Percentiles rank a stretch among this genome's conserved stretches.
Conservation (phyloP, 2,797 vertebrate species). For the Apodemus agrarius region DNA sequence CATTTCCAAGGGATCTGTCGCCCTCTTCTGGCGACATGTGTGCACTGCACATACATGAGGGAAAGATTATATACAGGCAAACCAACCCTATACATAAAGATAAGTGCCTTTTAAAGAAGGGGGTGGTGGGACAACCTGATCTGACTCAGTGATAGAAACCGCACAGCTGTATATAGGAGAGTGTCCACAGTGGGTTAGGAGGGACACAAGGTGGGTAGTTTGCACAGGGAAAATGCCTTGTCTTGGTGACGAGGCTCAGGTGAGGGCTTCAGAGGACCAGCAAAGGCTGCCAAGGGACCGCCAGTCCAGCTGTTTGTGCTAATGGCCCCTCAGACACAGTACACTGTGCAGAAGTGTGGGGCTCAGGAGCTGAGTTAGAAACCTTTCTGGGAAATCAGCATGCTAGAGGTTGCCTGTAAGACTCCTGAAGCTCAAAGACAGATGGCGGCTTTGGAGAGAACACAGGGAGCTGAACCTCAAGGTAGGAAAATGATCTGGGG, state of each 20-base stretch:
- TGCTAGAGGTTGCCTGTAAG: not conserved
- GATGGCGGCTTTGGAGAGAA: not conserved
- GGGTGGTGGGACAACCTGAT: not conserved
- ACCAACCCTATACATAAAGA: not conserved
- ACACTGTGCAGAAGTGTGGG: fast-evolving
- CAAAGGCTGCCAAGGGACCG: not conserved
- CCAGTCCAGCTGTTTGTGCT: not conserved
- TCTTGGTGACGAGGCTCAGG: not conserved
- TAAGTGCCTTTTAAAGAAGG: not conserved
- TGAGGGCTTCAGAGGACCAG: not conserved
- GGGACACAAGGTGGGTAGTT: not conserved
- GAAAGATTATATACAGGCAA: not conserved
- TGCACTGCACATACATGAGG: not conserved
- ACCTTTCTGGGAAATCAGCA: not conserved
- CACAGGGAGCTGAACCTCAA: not conserved
- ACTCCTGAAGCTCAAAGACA: not conserved
- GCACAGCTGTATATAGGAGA: not conserved
- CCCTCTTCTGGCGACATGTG: not conserved
- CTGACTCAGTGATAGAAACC: not conserved
- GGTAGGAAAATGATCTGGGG: not conserved
- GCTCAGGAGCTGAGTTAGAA: not conserved
- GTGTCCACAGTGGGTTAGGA: not conserved
- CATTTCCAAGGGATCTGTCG: not conserved
- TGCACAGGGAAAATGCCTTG: not conserved
- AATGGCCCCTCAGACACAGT: fast-evolving